Percentiles rank a stretch among this genome's conserved stretches.
Conservation (phyloP, 2,113 vertebrate genomes). For the Dromas ardeola region DNA sequence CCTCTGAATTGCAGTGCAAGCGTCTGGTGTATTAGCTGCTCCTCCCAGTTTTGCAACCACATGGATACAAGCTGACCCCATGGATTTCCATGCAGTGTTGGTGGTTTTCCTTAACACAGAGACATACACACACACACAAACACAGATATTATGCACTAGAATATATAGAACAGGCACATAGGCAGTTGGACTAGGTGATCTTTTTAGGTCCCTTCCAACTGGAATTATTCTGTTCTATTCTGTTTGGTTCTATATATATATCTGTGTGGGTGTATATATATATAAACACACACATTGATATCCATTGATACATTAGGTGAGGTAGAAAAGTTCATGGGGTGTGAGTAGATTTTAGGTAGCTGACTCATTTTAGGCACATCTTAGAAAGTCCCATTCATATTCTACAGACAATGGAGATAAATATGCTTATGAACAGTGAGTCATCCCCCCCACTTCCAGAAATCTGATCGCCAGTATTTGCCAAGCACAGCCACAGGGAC, state of each 20-base stretch:
- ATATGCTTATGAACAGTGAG: background rate
- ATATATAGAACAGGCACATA: background rate
- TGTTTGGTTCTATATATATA: too few relatives aligned
- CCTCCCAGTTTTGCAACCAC: background rate
- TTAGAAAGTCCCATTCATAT: background rate
- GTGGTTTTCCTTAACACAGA: background rate
- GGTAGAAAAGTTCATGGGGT: background rate
- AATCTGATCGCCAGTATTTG: background rate
- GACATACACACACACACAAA: background rate
- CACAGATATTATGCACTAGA: background rate
- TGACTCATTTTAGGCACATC: background rate
- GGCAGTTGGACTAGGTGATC: background rate
- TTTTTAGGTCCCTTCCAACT: background rate
- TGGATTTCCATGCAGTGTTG: background rate
- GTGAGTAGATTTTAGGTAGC: background rate
- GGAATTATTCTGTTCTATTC: background rate
- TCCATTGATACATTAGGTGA: background rate
- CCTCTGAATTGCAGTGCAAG: background rate
- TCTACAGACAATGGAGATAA: background rate
- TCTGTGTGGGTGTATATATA: background rate
- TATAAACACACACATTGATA: background rate
- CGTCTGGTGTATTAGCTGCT: background rate
- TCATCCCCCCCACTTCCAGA: rapidly evolving
- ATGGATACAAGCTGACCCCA: background rate
- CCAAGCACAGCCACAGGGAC: background rate